Evolutionary conservation across 2,113 vertebrate genomes (phyloP).

Genomic region (Etheostoma cragini): DNA sequence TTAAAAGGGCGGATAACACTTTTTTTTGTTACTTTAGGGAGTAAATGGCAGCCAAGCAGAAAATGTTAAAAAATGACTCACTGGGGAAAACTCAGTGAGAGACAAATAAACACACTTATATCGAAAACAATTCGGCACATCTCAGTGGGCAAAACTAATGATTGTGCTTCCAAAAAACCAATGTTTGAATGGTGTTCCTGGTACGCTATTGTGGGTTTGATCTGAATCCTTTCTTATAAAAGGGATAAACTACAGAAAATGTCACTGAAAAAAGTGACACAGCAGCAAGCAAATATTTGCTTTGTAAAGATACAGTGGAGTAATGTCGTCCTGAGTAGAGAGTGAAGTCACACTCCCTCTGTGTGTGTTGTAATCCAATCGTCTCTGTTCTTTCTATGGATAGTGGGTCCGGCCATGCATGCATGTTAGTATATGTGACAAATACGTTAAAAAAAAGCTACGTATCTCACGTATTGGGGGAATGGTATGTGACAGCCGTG

Average conservation of each 20-base stretch:
- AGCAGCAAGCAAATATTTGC: too few species aligned
- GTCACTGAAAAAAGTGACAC: not conserved
- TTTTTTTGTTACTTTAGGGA: constrained; percentile 7
- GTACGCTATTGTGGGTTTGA: not conserved
- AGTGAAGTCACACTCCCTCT: too few species aligned
- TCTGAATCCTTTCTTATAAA: not conserved
- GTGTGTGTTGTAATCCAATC: too few species aligned
- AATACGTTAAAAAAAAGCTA: too few species aligned
- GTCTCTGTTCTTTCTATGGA: too few species aligned
- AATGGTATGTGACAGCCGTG: too few species aligned
- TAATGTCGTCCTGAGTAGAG: too few species aligned
- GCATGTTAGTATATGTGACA: too few species aligned
- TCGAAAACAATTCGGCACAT: constrained; percentile 19
- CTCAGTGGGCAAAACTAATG: constrained; percentile 29
- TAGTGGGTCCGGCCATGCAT: too few species aligned
- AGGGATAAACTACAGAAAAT: not conserved
- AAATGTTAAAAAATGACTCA: constrained; percentile 23
- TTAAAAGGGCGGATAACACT: constrained; percentile 8
- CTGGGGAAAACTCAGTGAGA: constrained; percentile 2
- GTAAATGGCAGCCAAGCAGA: constrained; percentile 34
- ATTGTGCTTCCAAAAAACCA: not conserved
- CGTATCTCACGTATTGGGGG: too few species aligned
- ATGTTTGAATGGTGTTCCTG: constrained; percentile 15
- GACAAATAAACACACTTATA: constrained; percentile 14
- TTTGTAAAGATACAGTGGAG: too few species aligned